These are phyloP conservation scores for Eretmochelys imbricata DNA, from an alignment of 2,113 vertebrate genomes.

Conservation along the genomic window DNA sequence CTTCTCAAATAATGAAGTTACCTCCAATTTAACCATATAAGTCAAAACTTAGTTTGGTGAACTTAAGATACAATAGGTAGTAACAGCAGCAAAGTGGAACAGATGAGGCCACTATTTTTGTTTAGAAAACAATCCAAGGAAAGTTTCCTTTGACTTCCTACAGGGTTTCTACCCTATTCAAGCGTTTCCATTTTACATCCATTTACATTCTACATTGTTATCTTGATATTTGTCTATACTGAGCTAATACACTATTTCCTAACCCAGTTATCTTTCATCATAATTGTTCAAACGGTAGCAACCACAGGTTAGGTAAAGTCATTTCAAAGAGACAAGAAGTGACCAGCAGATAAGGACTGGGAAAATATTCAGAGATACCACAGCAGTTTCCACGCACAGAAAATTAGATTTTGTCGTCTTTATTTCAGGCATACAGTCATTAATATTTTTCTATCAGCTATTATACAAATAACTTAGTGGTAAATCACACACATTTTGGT, in stretches of 20 bases:
- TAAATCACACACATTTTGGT: neutral
- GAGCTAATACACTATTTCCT: neutral
- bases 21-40: neutral
- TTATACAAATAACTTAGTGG: neutral
- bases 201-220: neutral
- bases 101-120: neutral
- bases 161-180: neutral
- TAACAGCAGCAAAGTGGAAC: neutral
- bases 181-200: neutral
- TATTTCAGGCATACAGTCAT: neutral
- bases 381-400: neutral
- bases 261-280: neutral
- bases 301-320: neutral
- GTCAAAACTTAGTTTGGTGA: neutral
- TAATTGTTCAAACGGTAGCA: neutral
- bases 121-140: neutral
- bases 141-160: neutral
- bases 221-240: neutral
- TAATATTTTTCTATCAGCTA: neutral
- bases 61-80: neutral
- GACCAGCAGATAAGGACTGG: neutral
- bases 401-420: neutral
- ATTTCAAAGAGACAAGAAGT: neutral
- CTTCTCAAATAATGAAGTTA: neutral
- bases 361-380: neutral